These are phyloP conservation scores for Listrodromus nycthemerus DNA, from an alignment of 2,888 invertebrate species.

Conservation along the genomic window DNA sequence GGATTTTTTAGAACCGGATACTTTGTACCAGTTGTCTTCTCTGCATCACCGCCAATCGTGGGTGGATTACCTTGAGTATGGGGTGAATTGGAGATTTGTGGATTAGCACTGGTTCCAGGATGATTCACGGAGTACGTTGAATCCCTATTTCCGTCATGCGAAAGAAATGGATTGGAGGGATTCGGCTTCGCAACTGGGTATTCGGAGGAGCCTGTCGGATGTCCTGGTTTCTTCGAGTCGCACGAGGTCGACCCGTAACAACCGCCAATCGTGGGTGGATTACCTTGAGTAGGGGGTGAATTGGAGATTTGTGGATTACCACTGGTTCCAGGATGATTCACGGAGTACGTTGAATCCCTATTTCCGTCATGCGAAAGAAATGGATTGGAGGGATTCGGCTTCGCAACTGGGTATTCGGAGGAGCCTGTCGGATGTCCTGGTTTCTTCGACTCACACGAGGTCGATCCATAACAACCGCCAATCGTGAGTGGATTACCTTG, in stretches of 20 bases:
- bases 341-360: not conserved
- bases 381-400: conserved; percentile 33
- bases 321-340: not conserved
- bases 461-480: conserved; percentile 19
- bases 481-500: not conserved
- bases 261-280: not conserved
- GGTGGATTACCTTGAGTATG: conserved; percentile 1
- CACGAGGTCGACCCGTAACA: conserved; percentile 21
- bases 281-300: not conserved
- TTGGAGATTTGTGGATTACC: not conserved
- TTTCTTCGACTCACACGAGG: conserved; percentile 11
- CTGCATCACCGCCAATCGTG: not conserved
- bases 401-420: not conserved
- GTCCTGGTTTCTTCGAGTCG: conserved; percentile 17
- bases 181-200: conserved; percentile 14
- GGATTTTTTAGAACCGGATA: conserved; percentile 8
- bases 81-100: not conserved
- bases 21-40: not conserved
- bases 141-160: too few relatives aligned
- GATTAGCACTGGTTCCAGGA: too few relatives aligned
- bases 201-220: not conserved
- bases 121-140: too few relatives aligned
- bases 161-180: conserved; percentile 9
- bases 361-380: not conserved
- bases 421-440: not conserved